Base-by-base conservation (phyloP, 2,113 vertebrate species). In the Butorides virescens region DNA sequence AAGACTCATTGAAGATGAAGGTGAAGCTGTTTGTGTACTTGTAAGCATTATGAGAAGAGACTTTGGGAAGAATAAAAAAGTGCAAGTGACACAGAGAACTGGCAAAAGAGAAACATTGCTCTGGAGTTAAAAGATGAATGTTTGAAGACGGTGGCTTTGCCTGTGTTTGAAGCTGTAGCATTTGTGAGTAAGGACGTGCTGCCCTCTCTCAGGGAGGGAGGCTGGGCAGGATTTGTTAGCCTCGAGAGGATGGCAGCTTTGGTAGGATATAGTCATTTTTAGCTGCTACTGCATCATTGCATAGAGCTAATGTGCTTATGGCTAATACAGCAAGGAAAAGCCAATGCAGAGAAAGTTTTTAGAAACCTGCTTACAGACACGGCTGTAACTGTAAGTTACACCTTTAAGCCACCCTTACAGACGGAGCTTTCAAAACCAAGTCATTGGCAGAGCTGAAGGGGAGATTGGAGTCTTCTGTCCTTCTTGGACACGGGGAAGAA, bases 1-100 rank as follows among this genome's bases (percentile, higher is more conserved):
- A 94, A 86, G 76, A 75, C 39, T 93, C 66, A 44, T 18, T 91
- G 92, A 88, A 96, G 91, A 92, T 87, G 68, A 97, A 96, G 88
- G 56, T 84, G 76, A 93, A 86, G 29, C 34, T 74, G 56, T 77
- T 89, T 82, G 80, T 96, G 80, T 89, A 67, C 76, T 91, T 85
- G 44, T 81, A 91, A 87, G 88, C 30, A 29, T 67, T 85, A 21
- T 71, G 58, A 72, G 72, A 77, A 63, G 68, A 91, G 63, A 63
- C 36, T 12, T 88, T 39, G 25, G 27, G 78, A 80, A 90, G 82
- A 91, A 89, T 72, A 49, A 84, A 90, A 18, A 82, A 30, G 34
- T 39, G 47, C 29, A 71, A 74, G 63, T 34, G 34, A 30, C 52
- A n/a, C 2, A 2, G 56, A 86, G 52, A 84, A 39, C 70, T 71